Evolutionary conservation across 2,888 invertebrate genomes (phyloP).

Genomic region (Hypselothyrea guttata): DNA sequence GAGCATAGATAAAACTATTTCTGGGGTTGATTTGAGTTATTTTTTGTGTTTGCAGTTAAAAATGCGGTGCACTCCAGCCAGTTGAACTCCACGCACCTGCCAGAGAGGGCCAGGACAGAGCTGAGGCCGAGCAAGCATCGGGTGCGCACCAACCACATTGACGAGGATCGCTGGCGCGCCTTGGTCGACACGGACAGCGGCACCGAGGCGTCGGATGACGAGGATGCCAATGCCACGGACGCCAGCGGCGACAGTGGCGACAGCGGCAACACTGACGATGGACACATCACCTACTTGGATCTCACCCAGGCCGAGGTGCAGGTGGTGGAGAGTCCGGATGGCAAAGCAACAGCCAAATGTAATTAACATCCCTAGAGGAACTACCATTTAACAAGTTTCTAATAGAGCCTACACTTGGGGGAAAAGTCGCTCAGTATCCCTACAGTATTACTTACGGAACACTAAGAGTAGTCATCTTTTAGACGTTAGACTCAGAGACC

Average conservation of each 20-base stretch:
- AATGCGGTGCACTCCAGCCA: conserved; percentile 53
- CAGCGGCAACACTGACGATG: neutral
- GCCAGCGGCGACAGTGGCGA: conserved; percentile 12
- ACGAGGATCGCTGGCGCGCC: conserved; percentile 64
- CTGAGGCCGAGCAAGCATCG: neutral
- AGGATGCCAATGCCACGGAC: conserved; percentile 62
- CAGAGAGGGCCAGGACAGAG: conserved; percentile 23
- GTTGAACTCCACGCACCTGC: conserved; percentile 78
- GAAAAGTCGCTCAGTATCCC: too few relatives aligned
- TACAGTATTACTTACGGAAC: too few relatives aligned
- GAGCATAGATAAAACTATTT: too few relatives aligned
- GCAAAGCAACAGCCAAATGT: neutral
- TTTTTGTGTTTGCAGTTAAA: conserved; percentile 28
- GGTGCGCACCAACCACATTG: conserved; percentile 40
- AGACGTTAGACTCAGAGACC: too few relatives aligned
- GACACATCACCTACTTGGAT: conserved; percentile 77
- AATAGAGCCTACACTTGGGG: neutral
- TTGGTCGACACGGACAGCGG: conserved; percentile 62
- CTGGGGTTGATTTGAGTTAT: neutral
- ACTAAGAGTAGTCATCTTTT: too few relatives aligned
- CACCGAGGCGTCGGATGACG: conserved; percentile 74
- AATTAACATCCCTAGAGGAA: too few relatives aligned
- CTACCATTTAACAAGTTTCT: too few relatives aligned
- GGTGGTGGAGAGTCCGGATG: conserved; percentile 46
- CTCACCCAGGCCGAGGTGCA: conserved; percentile 75